These are phyloP conservation scores for Kryptolebias ocellatus DNA, from an alignment of 2,797 vertebrate genomes.

Conservation along the genomic window DNA sequence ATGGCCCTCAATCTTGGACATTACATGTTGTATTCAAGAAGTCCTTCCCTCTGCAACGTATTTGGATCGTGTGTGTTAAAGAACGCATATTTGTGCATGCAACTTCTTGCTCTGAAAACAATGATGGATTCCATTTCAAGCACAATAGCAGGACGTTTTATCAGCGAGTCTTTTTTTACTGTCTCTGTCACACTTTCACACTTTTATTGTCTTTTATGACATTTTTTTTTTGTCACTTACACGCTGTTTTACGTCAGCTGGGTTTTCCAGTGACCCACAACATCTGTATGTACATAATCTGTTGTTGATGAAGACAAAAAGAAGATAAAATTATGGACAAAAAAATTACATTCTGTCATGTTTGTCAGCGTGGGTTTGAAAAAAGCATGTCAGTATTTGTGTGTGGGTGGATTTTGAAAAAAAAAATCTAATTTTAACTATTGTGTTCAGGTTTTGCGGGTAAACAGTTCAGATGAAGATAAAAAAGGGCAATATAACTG, in stretches of 20 bases:
- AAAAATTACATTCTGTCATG: slow-evolving; percentile 69
- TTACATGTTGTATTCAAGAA: slow-evolving; percentile 63
- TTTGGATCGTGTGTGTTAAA: slow-evolving; percentile 55
- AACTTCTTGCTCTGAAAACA: slow-evolving; percentile 56
- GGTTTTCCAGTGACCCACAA: slow-evolving; percentile 63
- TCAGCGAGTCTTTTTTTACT: slow-evolving; percentile 50
- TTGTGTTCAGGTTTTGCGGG: slow-evolving; percentile 60
- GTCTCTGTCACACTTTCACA: slow-evolving; percentile 26
- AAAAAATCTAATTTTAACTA: slow-evolving; percentile 56
- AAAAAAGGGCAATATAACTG: slow-evolving; percentile 10
- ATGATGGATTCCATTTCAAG: slow-evolving; percentile 71
- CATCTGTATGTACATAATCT: slow-evolving; percentile 82
- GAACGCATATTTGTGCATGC: slow-evolving; percentile 60
- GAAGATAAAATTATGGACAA: slow-evolving; percentile 46
- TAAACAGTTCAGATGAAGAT: slow-evolving; percentile 12
- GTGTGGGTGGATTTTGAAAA: slow-evolving; percentile 80
- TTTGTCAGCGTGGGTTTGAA: slow-evolving; percentile 80
- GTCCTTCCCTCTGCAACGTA: slow-evolving; percentile 60
- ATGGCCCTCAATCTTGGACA: slow-evolving; percentile 63
- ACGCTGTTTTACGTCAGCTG: slow-evolving; percentile 54
- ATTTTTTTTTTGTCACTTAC: slow-evolving; percentile 24
- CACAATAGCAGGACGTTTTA: slow-evolving; percentile 75
- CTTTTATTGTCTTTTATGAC: slow-evolving; percentile 28
- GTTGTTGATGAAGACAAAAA: slow-evolving; percentile 75
- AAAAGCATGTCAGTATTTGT: slow-evolving; percentile 82